Base-by-base conservation (phyloP, 2,797 vertebrate species). In the Sternarchorhynchus goeldii region DNA sequence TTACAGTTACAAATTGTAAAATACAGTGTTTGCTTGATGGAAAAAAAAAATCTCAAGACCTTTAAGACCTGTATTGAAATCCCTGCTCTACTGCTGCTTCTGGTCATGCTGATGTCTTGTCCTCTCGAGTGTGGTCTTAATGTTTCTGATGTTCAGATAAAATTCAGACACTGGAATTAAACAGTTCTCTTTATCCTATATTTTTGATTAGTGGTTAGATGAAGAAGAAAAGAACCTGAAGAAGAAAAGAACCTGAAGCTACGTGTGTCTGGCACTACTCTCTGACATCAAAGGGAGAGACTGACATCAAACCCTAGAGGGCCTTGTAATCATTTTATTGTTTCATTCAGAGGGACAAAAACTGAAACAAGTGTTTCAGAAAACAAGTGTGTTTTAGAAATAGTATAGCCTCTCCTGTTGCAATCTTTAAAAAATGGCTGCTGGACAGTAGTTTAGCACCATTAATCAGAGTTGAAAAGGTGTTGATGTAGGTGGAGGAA, bases 371-470 rank as follows among this genome's bases (percentile, higher is more conserved):
- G 41, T n/a, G 32, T 25, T 25, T 25, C 25, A 25, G 25, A 25
- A 25, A 25, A 25, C 25, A 25, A 25, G 25, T 60, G 50, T 57
- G 63, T 69, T 56, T 50, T 16, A 81, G 55, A 76, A 67, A 73
- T 62, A 56, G 25, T 65, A 56, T 25, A 64, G 73, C 45, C 45
- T 75, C 17, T 34, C 73, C 6, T 66, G 66, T 62, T 50, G 45
- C 65, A 50, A 76, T 60, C 56, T 56, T 69, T 70, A 59, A 70
- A 69, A 80, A 60, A 62, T 59, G 78, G 81, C 65, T 76, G 50
- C 79, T 84, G 59, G 80, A 60, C 77, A 82, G 72, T 66, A 79
- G 74, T 78, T 75, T 90, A 91, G 87, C 88, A 91, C 88, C 87
- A 76, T 84, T 79, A 32, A 70, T 73, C 71, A 57, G 71, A 79